Base-by-base conservation (phyloP, 2,888 invertebrate species). In the Heterodera filipjevi region DNA sequence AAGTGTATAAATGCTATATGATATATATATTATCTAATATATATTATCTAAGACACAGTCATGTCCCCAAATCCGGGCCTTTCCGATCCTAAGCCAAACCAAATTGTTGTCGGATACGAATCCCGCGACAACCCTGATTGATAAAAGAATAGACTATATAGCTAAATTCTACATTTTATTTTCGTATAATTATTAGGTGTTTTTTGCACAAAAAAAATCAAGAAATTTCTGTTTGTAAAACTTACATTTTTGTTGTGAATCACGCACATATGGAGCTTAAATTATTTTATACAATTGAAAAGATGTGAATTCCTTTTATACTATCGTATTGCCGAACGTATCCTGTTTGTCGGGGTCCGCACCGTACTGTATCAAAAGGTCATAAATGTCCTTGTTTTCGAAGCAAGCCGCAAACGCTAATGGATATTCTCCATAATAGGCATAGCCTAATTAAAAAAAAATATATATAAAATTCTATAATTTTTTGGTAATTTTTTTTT, bases 181-280 rank as follows among this genome's bases (percentile, higher is more conserved):
- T 27, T 70, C 6, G 3, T 19, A 6, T 22, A 70, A 27, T 64
- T 27, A 12, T 64, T n/a, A 22, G 27, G 6, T 14, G n/a, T 30
- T 14, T 12, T 66, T 22, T 27, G 16, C 14, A 49, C 14, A 71
- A 35, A 49, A 49, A 2, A 19, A 49, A 5, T 12, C 8, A 44
- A 44, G 44, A 3, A 2, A 35, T 19, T 33, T 30, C n/a, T 27
- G 12, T 73, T 49, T 0, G 14, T 30, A 12, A n/a, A 71, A 89
- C 91, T 91, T 90, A 96, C 96, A 92, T 95, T 91, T 91, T 97
- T 96, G 91, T 98, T 96, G 89, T 95, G 94, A 80, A 99, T 96
- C 64, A 99, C 98, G 59, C 98, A 95, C 96, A 99, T 97, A 90
- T 99, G 99, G n/a, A 99, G 92, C 82, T 97, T 95, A 93, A 75